These are phyloP conservation scores for Scomberomorus guttatus DNA, from an alignment of 2,797 vertebrate species.

Conservation along the genomic window DNA sequence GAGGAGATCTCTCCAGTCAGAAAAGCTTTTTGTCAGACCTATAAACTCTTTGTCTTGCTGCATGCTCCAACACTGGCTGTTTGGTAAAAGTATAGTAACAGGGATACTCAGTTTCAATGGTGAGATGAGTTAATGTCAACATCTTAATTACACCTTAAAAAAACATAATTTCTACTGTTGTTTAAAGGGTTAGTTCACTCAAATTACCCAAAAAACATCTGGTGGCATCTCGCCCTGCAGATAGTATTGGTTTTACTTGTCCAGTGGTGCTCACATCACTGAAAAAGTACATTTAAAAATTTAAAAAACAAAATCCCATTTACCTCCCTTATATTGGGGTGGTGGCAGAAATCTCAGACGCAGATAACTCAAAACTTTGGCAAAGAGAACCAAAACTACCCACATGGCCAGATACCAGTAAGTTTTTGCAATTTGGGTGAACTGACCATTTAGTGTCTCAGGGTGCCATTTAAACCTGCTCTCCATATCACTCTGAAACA, in stretches of 20 bases:
- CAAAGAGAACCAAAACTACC: conserved; percentile 25
- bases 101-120: conserved; percentile 1
- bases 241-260: conserved; percentile 15
- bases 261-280: background rate
- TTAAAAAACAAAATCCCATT: background rate
- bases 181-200: too few relatives aligned
- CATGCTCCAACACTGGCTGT: conserved; percentile 14
- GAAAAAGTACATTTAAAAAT: too few relatives aligned
- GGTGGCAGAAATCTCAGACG: conserved; percentile 17
- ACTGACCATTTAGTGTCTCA: conserved; percentile 36
- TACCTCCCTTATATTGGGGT: background rate
- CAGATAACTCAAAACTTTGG: conserved; percentile 6
- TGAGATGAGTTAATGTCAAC: conserved; percentile 1
- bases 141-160: background rate
- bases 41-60: conserved; percentile 14
- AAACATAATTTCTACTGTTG: too few relatives aligned
- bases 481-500: conserved; percentile 81
- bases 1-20: conserved; percentile 12
- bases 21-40: conserved; percentile 31
- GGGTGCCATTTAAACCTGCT: conserved; percentile 50
- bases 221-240: background rate
- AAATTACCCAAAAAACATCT: too few relatives aligned
- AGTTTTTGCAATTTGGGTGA: conserved; percentile 35
- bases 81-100: conserved; percentile 5
- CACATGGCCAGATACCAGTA: background rate